phyloP scores from a whole-genome alignment of 2,113 vertebrate genomes.

The Hemicordylus capensis region DNA sequence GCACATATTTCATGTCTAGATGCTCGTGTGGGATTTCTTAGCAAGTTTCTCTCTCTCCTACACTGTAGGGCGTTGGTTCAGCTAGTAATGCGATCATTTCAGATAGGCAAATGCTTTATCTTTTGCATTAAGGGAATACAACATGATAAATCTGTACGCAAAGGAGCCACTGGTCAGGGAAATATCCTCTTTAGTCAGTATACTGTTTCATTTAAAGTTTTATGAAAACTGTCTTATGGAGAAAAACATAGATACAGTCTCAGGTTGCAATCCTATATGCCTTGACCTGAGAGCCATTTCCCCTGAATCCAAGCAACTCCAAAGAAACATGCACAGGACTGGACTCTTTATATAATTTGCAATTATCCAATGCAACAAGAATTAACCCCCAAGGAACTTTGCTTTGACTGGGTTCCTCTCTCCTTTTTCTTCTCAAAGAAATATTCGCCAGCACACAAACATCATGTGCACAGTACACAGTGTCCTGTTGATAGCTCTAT shows the following conservation, averaged over 20 bases:
- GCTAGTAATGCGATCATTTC: conserved; percentile 56
- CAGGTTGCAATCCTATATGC: neutral
- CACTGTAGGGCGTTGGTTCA: conserved; percentile 74
- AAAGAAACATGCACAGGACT: neutral
- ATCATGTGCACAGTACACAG: neutral
- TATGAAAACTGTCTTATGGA: neutral
- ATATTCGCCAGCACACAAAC: neutral
- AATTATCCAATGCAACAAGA: neutral
- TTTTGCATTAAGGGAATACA: conserved; percentile 31
- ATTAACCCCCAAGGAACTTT: neutral
- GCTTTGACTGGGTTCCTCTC: neutral
- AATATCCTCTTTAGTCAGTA: neutral
- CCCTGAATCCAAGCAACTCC: neutral
- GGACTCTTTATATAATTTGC: neutral
- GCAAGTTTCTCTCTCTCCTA: conserved; percentile 45
- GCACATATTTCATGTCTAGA: conserved; percentile 9
- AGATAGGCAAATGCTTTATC: conserved; percentile 12
- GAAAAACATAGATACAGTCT: neutral
- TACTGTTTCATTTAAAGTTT: neutral
- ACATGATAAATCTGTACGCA: conserved; percentile 19
- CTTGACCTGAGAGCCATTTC: neutral
- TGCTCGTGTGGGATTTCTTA: conserved; percentile 4
- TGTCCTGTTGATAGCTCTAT: accelerated
- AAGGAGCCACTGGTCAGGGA: neutral
- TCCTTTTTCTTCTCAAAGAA: neutral